These are phyloP conservation scores for Alaudala cheleensis DNA, from an alignment of 2,113 vertebrate species.

Conservation along the genomic window DNA sequence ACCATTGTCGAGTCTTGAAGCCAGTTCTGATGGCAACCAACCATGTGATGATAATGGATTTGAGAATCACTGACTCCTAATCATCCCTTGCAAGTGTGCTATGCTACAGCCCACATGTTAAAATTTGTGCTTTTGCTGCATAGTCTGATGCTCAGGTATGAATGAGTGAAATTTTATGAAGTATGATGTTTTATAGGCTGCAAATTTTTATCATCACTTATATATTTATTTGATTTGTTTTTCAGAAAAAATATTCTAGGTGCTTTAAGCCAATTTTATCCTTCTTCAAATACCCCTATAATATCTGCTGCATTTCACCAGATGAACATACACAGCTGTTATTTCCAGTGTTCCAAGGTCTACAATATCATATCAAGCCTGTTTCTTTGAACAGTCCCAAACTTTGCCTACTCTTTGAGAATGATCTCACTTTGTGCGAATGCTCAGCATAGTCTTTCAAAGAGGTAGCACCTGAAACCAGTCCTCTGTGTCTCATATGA, in stretches of 20 bases:
- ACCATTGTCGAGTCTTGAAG: not conserved
- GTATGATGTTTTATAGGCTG: not conserved
- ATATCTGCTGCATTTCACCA: not conserved
- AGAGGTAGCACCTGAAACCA: not conserved
- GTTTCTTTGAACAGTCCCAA: not conserved
- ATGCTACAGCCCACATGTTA: accelerated
- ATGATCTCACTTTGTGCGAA: not conserved
- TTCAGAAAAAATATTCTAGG: not conserved
- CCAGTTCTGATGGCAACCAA: not conserved
- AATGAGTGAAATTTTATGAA: not conserved
- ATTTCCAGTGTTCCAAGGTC: not conserved
- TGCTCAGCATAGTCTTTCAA: not conserved
- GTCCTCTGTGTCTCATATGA: not conserved
- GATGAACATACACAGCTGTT: not conserved
- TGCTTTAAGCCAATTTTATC: not conserved
- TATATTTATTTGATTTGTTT: not conserved
- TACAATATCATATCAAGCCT: not conserved
- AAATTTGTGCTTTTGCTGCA: not conserved
- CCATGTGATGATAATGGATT: not conserved
- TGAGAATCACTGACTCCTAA: not conserved
- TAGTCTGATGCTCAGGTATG: not conserved
- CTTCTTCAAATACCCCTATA: not conserved
- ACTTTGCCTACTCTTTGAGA: not conserved
- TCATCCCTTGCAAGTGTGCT: not conserved
- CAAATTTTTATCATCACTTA: not conserved